Evolutionary conservation across 2,113 vertebrate species (phyloP), one percentile per base, ranked within the genome.

Genomic region (Ceyx melanurus): DNA sequence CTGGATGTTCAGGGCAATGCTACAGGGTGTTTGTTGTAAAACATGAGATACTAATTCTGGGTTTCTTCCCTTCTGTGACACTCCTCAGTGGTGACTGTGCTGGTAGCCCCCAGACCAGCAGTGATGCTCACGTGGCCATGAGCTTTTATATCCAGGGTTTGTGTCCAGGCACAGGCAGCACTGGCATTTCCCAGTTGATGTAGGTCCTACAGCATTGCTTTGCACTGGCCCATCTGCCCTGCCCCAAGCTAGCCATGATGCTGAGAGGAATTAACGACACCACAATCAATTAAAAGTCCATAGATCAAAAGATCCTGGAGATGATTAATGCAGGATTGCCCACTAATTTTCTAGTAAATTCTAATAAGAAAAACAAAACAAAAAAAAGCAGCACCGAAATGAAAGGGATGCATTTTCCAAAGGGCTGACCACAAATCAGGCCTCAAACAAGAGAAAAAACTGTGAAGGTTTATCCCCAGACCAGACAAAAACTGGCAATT

Each of bases 11-110:
- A 71, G 70, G 79, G 89, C 81, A 94, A 76, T 68, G 86, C 64
- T 94, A 95, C 82, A 76, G 65, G 23, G 18, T 80, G 93, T 81
- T 92, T 96, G 81, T 85, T 58, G 88, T 78, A 93, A 93, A 96
- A 95, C 86, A 94, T 0, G 0, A 79, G 65, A 45, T 10, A 53
- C 22, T 81, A 29, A 45, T 29, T 33, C 51, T 83, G 48, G 19
- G 58, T 90, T 86, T 84, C 64, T 35, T 73, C 23, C 62, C 43
- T 9, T 37, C 33, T 22, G 62, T 3, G 35, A 71, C 80, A 42
- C 45, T 68, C 20, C 29, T 19, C 76, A 13, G 71, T 0, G 17
- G 85, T 2, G 6, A 35, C 80, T 8, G 7, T 10, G 51, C n/a
- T 77, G 57, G 68, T 79, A 82, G 40, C 33, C 48, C 42, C 76